Percentiles rank a stretch among this genome's conserved stretches.
phyloP scores from a whole-genome alignment of 2,888 invertebrate genomes.

The Orgyia antiqua region DNA sequence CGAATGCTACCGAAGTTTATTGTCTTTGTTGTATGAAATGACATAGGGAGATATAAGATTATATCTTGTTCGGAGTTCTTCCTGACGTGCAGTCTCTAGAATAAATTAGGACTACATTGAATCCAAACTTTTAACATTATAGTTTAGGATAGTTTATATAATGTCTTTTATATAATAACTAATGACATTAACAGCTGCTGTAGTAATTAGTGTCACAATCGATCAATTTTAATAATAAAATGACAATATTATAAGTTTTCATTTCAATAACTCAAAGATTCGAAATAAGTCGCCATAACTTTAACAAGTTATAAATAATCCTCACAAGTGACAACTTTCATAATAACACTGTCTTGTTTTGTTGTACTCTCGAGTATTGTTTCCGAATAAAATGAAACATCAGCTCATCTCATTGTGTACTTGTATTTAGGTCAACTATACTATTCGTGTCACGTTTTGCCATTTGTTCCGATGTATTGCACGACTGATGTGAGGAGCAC shows the following conservation, averaged over 20 bases:
- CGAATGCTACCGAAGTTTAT: conserved; percentile 9
- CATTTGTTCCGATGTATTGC: conserved; percentile 69
- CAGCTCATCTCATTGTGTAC: conserved; percentile 25
- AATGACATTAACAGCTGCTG: no score
- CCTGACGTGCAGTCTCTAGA: no score
- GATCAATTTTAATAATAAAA: neutral
- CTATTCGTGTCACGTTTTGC: conserved; percentile 57
- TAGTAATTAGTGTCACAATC: no score
- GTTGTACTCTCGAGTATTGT: conserved; percentile 10
- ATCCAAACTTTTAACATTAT: no score
- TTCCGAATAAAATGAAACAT: conserved; percentile 23
- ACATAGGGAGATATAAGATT: neutral
- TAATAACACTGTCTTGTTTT: no score
- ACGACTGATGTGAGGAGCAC: conserved; percentile 50
- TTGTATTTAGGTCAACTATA: conserved; percentile 44
- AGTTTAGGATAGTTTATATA: no score
- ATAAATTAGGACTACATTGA: no score
- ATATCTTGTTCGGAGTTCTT: neutral
- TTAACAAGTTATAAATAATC: no score
- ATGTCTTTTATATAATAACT: no score
- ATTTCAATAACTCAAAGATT: conserved; percentile 12
- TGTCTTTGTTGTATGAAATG: conserved; percentile 6
- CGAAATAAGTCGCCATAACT: no score
- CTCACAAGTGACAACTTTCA: no score
- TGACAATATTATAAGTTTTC: conserved; percentile 9